phyloP scores from a whole-genome alignment of 30 jellyfish, hydroid and myxozoan species.

The Pseudorhiza aurosa region DNA sequence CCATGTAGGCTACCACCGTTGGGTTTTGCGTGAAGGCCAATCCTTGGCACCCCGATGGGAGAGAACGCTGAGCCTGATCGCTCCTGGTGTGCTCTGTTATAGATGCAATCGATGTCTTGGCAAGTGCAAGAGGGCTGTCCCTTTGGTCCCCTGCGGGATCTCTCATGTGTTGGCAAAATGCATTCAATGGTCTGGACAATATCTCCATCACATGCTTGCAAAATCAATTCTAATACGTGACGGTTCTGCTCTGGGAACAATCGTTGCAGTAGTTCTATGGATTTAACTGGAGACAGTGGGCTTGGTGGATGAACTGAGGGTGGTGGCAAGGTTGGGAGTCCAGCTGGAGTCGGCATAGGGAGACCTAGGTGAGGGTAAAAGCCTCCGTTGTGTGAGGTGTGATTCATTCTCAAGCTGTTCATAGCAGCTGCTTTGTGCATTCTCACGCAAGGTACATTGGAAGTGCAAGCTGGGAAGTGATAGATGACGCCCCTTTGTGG shows the following conservation, averaged over 20 bases:
- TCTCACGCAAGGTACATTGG: slow-evolving; percentile 34
- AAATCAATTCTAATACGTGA: slow-evolving; percentile 58
- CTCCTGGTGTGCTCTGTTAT: slow-evolving; percentile 21
- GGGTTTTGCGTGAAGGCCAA: slow-evolving; percentile 24
- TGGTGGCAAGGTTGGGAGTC: background rate
- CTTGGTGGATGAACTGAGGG: slow-evolving; percentile 19
- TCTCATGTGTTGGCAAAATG: slow-evolving; percentile 66
- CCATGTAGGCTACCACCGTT: background rate
- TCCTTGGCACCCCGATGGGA: slow-evolving; percentile 44
- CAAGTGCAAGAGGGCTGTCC: slow-evolving; percentile 44
- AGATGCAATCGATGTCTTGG: slow-evolving; percentile 48
- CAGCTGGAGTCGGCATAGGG: slow-evolving; percentile 25
- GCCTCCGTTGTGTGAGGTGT: slow-evolving; percentile 16
- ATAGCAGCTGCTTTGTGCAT: slow-evolving; percentile 37
- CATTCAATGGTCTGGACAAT: slow-evolving; percentile 67
- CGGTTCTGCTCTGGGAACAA: slow-evolving; percentile 76
- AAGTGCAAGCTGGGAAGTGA: slow-evolving; percentile 46
- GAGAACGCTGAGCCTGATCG: slow-evolving; percentile 69
- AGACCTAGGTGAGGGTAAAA: slow-evolving; percentile 21
- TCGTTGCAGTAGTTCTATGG: slow-evolving; percentile 59
- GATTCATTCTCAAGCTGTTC: slow-evolving; percentile 10
- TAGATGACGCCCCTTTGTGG: slow-evolving; percentile 27
- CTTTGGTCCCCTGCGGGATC: slow-evolving; percentile 21
- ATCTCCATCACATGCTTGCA: slow-evolving; percentile 78
- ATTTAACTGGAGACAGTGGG: slow-evolving; percentile 18